Evolutionary conservation across 2,888 invertebrate species (phyloP).

Genomic region (Orchesella flavescens): DNA sequence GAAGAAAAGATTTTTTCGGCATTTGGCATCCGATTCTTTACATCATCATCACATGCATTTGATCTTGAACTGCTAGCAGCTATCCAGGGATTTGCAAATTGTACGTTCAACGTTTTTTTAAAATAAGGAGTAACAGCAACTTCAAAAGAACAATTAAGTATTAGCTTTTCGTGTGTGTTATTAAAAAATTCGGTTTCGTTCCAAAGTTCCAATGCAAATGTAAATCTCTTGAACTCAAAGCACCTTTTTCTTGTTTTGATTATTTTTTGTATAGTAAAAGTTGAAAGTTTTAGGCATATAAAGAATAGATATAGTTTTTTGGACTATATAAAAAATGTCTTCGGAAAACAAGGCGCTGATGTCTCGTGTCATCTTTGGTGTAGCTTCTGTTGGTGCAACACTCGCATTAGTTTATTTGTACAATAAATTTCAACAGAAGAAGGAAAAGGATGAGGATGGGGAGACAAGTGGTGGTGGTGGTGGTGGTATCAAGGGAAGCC

Average conservation of each 20-base stretch:
- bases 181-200: too few relatives aligned
- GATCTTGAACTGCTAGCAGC: conserved; percentile 27
- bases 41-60: conserved; percentile 19
- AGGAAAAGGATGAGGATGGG: background rate
- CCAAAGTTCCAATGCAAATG: too few relatives aligned
- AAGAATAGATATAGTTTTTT: too few relatives aligned
- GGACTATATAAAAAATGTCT: conserved; percentile 39
- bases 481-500: background rate
- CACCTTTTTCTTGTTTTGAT: too few relatives aligned
- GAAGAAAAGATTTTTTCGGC: background rate
- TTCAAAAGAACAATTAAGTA: too few relatives aligned
- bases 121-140: too few relatives aligned
- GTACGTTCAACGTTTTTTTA: too few relatives aligned
- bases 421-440: conserved; percentile 56
- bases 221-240: too few relatives aligned
- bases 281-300: background rate
- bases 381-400: conserved; percentile 63
- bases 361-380: conserved; percentile 64
- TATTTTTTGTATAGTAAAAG: background rate
- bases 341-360: conserved; percentile 49
- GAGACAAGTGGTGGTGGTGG: background rate
- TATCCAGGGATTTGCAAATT: background rate
- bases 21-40: background rate
- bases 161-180: too few relatives aligned
- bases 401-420: conserved; percentile 61